Base-by-base conservation (phyloP, 1,140 invertebrate genomes). In the Proales similis region DNA sequence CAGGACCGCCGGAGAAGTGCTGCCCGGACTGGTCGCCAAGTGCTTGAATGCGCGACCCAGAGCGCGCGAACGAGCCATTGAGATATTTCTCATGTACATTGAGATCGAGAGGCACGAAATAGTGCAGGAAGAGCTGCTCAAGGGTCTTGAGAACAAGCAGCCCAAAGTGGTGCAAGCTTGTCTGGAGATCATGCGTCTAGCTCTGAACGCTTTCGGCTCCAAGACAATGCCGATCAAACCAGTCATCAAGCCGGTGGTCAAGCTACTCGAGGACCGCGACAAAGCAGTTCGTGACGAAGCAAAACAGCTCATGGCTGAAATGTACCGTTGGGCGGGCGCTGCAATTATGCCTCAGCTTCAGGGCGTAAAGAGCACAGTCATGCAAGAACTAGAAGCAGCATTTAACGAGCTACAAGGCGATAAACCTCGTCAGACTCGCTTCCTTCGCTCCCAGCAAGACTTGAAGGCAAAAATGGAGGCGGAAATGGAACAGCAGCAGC, bases 51-150 rank as follows among this genome's bases (percentile, higher is more conserved):
- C 89, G 0, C 90, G 86, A 78, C 81, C 85, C 1, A 92, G 89
- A 74, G 94, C 88, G 2, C 91, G 87, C 75, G 90, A 96, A 64
- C 78, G 91, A 12, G 86, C 88, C 5, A 78, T 86, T 36, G 89
- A 93, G 73, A 83, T 96, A 57, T 82, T 84, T 2, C 78, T 96
- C 42, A 89, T 93, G 86, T 94, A 86, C 71, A 82, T 95, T 67
- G 91, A 97, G 79, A 90, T 93, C 67, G 92, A 97, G 71, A 94
- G 93, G 74, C 85, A 88, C 65, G 91, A 96, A 67, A 73, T 70
- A 51, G 74, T 77, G 3, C 78, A 87, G 72, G 91, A 96, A 69
- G 90, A 93, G 76, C 76, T 95, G 4, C 77, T 92, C 3, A 93
- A 92, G 78, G 91, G 90, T 24, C 84, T 92, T 71, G 68, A 73